These are phyloP conservation scores for Hypomesus transpacificus DNA, from an alignment of 2,113 vertebrate genomes.

Conservation along the genomic window DNA sequence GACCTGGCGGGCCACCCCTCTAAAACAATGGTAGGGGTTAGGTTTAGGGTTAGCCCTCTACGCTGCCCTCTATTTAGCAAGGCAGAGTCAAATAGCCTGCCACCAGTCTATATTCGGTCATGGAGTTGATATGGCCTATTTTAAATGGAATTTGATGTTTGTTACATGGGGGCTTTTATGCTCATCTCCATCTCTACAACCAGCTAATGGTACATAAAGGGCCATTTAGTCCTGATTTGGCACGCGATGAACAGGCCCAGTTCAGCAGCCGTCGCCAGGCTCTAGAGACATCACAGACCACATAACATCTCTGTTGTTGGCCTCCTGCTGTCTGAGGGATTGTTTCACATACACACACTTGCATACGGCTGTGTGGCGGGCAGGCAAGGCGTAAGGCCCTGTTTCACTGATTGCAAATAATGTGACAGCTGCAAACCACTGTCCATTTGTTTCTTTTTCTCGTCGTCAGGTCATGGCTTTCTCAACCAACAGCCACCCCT, in stretches of 20 bases:
- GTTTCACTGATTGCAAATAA: conserved; percentile 87
- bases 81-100: too few species aligned
- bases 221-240: conserved; percentile 68
- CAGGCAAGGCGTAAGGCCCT: conserved; percentile 78
- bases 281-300: conserved; percentile 74
- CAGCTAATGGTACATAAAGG: conserved; percentile 63
- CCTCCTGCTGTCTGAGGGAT: conserved; percentile 69
- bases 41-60: too few species aligned
- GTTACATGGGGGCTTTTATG: conserved; percentile 30
- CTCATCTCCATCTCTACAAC: conserved; percentile 57
- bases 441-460: conserved; percentile 7
- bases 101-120: too few species aligned
- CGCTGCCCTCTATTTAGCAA: too few species aligned
- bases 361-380: conserved; percentile 80
- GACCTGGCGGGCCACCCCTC: too few species aligned
- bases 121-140: too few species aligned
- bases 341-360: conserved; percentile 79
- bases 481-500: neutral
- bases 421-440: conserved; percentile 83
- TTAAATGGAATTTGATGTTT: too few species aligned
- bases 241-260: conserved; percentile 63
- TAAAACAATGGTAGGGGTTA: too few species aligned
- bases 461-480: neutral
- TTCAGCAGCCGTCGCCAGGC: conserved; percentile 82
- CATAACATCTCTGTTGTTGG: conserved; percentile 92